Conservation (phyloP, 2,113 vertebrate genomes). For the Vulpes vulpes region DNA sequence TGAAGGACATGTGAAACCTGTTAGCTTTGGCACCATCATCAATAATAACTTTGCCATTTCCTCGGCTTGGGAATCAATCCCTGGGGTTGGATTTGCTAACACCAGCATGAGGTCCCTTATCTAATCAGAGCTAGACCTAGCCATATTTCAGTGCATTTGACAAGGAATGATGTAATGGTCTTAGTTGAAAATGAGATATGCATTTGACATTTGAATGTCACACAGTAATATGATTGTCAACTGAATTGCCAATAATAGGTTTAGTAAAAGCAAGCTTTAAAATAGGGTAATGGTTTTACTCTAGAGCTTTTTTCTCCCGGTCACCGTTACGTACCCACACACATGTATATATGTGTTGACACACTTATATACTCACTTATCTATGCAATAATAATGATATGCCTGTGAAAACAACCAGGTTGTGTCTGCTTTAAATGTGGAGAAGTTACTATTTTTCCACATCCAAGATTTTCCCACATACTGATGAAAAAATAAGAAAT, state of each 20-base stretch:
- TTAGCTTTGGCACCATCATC: constrained; percentile 69
- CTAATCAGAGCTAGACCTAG: constrained; percentile 76
- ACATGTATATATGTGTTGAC: constrained; percentile 10
- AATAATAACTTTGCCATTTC: constrained; percentile 77
- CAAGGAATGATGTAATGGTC: constrained; percentile 71
- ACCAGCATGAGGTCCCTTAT: constrained; percentile 72
- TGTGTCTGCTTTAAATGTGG: constrained; percentile 60
- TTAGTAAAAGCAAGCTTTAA: constrained; percentile 58
- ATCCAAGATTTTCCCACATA: constrained; percentile 67
- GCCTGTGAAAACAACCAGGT: constrained; percentile 70
- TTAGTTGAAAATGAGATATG: constrained; percentile 70
- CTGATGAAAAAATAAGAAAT: constrained; percentile 56
- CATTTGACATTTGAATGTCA: constrained; percentile 74
- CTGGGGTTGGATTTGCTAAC: constrained; percentile 70
- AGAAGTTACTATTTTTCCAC: constrained; percentile 65
- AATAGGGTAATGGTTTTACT: constrained; percentile 48
- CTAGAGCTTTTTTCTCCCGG: background rate
- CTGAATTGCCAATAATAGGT: constrained; percentile 62
- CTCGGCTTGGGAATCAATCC: constrained; percentile 56
- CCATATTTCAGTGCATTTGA: constrained; percentile 74
- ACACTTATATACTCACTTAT: constrained; percentile 50
- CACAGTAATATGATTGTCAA: constrained; percentile 64
- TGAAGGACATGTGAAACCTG: constrained; percentile 74
- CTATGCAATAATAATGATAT: constrained; percentile 62
- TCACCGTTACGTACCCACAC: background rate